Evolutionary conservation across 2,888 invertebrate species (phyloP).

Genomic region (Drosophila trichaetosa): DNA sequence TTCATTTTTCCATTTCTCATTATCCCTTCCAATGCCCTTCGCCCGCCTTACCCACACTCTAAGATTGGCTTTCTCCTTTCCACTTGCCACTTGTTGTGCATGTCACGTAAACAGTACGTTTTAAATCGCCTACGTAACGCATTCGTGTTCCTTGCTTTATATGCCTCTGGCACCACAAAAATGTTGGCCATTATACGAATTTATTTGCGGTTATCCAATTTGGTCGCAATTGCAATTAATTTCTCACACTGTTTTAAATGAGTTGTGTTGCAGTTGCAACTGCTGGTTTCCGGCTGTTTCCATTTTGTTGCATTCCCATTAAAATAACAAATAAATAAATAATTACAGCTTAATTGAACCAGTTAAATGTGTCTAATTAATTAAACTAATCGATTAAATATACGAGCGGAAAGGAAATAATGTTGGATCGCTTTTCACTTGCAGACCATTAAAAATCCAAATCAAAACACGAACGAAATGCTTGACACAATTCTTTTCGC

Average conservation of each 20-base stretch:
- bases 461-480: conserved; percentile 54
- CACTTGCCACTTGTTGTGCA: conserved; percentile 15
- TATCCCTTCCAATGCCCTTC: neutral
- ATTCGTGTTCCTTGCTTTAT: conserved; percentile 1
- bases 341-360: conserved; percentile 16
- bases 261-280: conserved; percentile 33
- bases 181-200: conserved; percentile 43
- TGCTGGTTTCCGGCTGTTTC: neutral
- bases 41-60: no score
- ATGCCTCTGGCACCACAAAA: conserved; percentile 37
- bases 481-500: conserved; percentile 67
- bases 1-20: neutral
- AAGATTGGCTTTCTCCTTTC: neutral
- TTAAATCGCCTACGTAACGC: conserved; percentile 35
- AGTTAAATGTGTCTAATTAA: conserved; percentile 21
- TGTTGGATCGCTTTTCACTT: conserved; percentile 25
- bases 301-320: conserved; percentile 10
- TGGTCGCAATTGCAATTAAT: conserved; percentile 67
- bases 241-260: conserved; percentile 67
- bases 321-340: conserved; percentile 4
- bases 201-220: conserved; percentile 72
- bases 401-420: neutral
- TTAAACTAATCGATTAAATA: neutral
- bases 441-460: conserved; percentile 42
- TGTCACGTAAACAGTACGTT: conserved; percentile 31